Evolutionary conservation across 2,888 invertebrate genomes (phyloP).

Genomic region (Helobdella robusta): DNA sequence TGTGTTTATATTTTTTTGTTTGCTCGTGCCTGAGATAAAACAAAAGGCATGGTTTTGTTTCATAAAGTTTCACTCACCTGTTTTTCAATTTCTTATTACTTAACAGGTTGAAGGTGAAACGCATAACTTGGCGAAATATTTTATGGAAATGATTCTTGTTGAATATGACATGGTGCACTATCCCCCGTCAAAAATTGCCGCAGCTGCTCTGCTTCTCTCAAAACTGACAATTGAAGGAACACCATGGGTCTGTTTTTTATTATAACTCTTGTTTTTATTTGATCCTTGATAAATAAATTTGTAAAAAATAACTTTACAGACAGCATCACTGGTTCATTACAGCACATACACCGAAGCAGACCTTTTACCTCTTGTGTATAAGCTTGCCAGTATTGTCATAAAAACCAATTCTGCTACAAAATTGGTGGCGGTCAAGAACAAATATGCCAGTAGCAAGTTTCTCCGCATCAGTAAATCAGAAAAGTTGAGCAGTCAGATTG

Average conservation of each 20-base stretch:
- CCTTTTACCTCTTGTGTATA: slow-evolving; percentile 60
- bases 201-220: slow-evolving; percentile 68
- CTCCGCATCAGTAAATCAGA: slow-evolving; percentile 37
- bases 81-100: not conserved
- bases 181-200: slow-evolving; percentile 73
- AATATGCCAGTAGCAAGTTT: slow-evolving; percentile 50
- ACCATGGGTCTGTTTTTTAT: slow-evolving; percentile 42
- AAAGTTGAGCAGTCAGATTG: slow-evolving; percentile 23
- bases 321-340: slow-evolving; percentile 51
- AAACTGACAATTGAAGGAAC: slow-evolving; percentile 49
- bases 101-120: slow-evolving; percentile 59
- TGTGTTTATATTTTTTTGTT: too few relatives aligned
- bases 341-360: slow-evolving; percentile 64
- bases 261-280: not conserved
- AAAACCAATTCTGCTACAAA: slow-evolving; percentile 62
- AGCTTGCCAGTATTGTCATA: slow-evolving; percentile 62
- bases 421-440: slow-evolving; percentile 46
- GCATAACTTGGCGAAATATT: slow-evolving; percentile 78
- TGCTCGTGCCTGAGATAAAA: too few relatives aligned
- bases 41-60: not conserved
- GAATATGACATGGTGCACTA: slow-evolving; percentile 68
- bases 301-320: not conserved
- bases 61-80: not conserved
- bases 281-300: not conserved
- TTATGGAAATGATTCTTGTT: slow-evolving; percentile 72